Percentiles rank a stretch among this genome's conserved stretches.
phyloP scores from a whole-genome alignment of 2,888 invertebrate species.

The Macrosoma leucophasiata region DNA sequence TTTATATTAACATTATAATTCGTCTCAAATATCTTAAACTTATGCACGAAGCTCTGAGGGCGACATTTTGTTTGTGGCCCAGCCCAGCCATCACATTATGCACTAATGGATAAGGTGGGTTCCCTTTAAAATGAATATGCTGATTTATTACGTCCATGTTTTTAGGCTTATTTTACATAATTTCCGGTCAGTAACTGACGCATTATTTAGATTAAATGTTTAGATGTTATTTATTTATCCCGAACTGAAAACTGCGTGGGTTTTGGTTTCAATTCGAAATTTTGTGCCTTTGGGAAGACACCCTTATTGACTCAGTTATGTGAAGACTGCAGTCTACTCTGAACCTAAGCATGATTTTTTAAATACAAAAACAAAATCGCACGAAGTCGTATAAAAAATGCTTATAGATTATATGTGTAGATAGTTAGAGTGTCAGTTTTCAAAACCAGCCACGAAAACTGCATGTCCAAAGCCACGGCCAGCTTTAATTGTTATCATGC shows the following conservation, averaged over 20 bases:
- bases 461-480: too few species aligned
- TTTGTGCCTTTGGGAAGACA: too few species aligned
- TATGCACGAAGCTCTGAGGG: slow-evolving; percentile 50
- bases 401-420: too few species aligned
- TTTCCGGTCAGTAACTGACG: slow-evolving; percentile 60
- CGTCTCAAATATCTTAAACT: slow-evolving; percentile 44
- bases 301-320: too few species aligned
- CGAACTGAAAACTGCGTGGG: slow-evolving; percentile 1
- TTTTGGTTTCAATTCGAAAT: slow-evolving; percentile 2
- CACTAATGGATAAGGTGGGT: slow-evolving; percentile 64
- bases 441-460: too few species aligned
- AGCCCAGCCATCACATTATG: too few species aligned
- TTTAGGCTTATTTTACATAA: slow-evolving; percentile 66
- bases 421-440: too few species aligned
- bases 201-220: slow-evolving; percentile 54
- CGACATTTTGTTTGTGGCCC: slow-evolving; percentile 54
- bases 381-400: too few species aligned
- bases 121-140: slow-evolving; percentile 64
- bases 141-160: slow-evolving; percentile 61
- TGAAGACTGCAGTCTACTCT: too few species aligned
- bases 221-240: slow-evolving; percentile 28
- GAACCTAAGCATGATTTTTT: too few species aligned
- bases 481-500: too few species aligned
- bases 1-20: slow-evolving; percentile 43
- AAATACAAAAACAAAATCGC: too few species aligned